phyloP scores from a whole-genome alignment of 2,113 vertebrate genomes.

The Elephantulus edwardii region DNA sequence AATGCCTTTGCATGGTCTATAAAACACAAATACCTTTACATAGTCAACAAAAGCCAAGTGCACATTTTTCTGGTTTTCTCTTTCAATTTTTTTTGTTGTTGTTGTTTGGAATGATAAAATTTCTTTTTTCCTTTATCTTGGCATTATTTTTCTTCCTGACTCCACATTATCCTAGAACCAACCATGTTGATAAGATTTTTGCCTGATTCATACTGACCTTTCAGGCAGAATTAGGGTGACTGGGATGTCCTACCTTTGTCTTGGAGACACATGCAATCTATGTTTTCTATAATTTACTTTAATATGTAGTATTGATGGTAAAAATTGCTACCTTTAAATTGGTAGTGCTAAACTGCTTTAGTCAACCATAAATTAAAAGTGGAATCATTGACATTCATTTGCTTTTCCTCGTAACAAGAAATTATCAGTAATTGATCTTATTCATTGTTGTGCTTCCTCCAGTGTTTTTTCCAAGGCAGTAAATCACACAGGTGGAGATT shows the following conservation, averaged over 20 bases:
- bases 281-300: too few species aligned
- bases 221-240: background rate
- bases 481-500: too few species aligned
- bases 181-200: background rate
- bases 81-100: background rate
- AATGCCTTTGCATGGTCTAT: too few species aligned
- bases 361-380: background rate
- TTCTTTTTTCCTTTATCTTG: background rate
- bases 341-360: background rate
- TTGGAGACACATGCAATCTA: background rate
- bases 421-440: too few species aligned
- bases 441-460: too few species aligned
- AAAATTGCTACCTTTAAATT: background rate
- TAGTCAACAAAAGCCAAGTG: too few species aligned
- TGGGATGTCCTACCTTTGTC: background rate
- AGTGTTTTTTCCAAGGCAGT: too few species aligned
- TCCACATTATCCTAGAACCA: background rate
- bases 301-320: background rate
- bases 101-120: constrained; percentile 1
- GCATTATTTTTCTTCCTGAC: background rate
- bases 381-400: background rate
- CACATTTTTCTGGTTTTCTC: background rate
- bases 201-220: background rate
- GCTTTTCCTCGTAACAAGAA: too few species aligned
- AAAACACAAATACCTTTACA: too few species aligned